Evolutionary conservation across 2,797 vertebrate species (phyloP).

Genomic region (Gobio occitaniae): DNA sequence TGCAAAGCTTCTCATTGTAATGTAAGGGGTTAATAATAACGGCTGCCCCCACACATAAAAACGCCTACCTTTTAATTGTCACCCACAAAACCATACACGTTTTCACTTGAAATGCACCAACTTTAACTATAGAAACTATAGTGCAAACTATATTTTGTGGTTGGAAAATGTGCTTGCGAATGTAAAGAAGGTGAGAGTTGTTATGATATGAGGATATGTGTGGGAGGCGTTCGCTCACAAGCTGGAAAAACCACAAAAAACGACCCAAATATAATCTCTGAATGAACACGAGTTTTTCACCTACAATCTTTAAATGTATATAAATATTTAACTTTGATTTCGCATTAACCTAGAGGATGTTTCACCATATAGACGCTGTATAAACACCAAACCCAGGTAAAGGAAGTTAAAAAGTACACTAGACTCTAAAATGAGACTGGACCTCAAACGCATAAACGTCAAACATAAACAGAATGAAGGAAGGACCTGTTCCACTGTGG

Average conservation of each 20-base stretch:
- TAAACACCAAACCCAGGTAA: constrained; percentile 32
- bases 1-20: constrained; percentile 1
- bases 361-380: not conserved
- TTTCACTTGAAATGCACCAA: not conserved
- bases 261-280: constrained; percentile 32
- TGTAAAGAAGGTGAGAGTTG: constrained; percentile 57
- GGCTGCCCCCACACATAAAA: not conserved
- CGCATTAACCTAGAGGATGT: not conserved
- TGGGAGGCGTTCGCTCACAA: constrained; percentile 44
- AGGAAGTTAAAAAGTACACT: constrained; percentile 35
- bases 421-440: constrained; percentile 18
- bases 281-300: constrained; percentile 17
- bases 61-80: not conserved
- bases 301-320: not conserved
- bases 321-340: constrained; percentile 23
- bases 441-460: constrained; percentile 19
- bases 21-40: not conserved
- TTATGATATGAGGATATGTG: constrained; percentile 53
- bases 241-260: constrained; percentile 56
- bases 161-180: constrained; percentile 56
- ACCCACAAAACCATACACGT: not conserved
- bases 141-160: constrained; percentile 41
- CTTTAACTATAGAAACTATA: constrained; percentile 44
- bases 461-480: constrained; percentile 28
- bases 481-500: not conserved